Evolutionary conservation across 2,888 invertebrate genomes (phyloP), one percentile per base, ranked within the genome.

Genomic region (Pseudolycoriella hygida): DNA sequence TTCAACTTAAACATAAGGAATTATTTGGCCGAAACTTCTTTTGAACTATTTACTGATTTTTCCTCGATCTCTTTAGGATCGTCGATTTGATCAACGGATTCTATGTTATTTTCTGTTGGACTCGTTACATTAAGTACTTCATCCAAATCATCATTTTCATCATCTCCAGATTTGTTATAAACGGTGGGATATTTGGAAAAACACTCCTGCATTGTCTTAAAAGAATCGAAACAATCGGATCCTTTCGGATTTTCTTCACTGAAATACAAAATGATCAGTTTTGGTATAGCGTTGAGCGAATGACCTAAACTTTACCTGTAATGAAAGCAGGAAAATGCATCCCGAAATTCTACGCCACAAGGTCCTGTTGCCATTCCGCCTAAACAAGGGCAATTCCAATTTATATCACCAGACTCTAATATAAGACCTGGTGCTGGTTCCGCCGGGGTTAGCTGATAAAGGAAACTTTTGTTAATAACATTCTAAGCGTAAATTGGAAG

Each of bases 341-440:
- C 85, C 38, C 94, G 71, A 66, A 96, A 96, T 62, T 90, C 83
- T 12, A 82, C 73, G 1, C 92, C 94, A 62, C 96, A 96, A 1
- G 96, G 94, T 0, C 96, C 94, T 0, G 89, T 88, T 4, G 93
- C 89, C 87, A 94, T 93, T n/a, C 92, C 92, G 12, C 94, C 94
- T 31, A 96, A 71, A 61, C 96, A 96, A 0, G 94, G 94, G 58
- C 96, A 96, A 60, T 84, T 84, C 94, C 94, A 96, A 67, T 96
- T 96, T 52, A 96, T 90, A 49, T 83, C 77, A 4, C 94, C 94
- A 64, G 81, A 82, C 1, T 82, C 71, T 47, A 85, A 67, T 52
- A 94, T 78, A 12, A 93, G 68, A 10, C 93, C 92, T 40, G 82
- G 79, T 46, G 80, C 74, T 1, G 80, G 77, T 55, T 80, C 82